phyloP scores from a whole-genome alignment of 2,888 invertebrate species.

The Sisyra terminalis region DNA sequence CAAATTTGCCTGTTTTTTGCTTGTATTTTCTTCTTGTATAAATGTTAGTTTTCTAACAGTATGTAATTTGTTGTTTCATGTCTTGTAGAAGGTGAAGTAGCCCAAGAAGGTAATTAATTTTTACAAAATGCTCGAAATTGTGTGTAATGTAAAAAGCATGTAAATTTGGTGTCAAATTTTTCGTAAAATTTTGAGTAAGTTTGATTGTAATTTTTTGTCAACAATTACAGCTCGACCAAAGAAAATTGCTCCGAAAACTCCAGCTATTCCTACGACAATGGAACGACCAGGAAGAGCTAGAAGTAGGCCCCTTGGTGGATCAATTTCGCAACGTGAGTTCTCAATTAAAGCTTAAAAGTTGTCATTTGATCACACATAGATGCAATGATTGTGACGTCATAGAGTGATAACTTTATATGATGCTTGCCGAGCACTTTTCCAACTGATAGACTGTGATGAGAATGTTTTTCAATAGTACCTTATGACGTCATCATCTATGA shows the following conservation, averaged over 20 bases:
- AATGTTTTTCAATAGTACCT: neutral
- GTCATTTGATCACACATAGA: no score
- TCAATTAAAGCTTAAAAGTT: neutral
- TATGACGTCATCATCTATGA: no score
- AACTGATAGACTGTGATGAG: neutral
- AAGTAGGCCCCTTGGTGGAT: conserved; percentile 57
- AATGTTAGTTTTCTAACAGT: conserved; percentile 11
- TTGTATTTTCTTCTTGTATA: conserved; percentile 14
- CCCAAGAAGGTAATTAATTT: conserved; percentile 40
- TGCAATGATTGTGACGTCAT: no score
- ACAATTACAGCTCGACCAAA: conserved; percentile 42
- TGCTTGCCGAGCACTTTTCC: neutral
- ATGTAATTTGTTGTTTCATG: conserved; percentile 5
- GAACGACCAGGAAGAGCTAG: conserved; percentile 41
- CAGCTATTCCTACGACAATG: conserved; percentile 36
- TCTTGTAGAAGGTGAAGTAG: conserved; percentile 39
- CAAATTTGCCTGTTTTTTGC: conserved; percentile 8
- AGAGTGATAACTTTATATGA: neutral
- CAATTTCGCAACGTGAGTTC: conserved; percentile 82
- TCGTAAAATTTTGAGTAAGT: neutral
- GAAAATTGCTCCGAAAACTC: conserved; percentile 33
- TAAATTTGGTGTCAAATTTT: conserved; percentile 1
- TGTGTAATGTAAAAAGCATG: conserved; percentile 2
- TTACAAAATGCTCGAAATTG: conserved; percentile 7
- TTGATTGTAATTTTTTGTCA: neutral